Evolutionary conservation across 2,888 invertebrate species (phyloP).

Genomic region (Odontothrips loti): DNA sequence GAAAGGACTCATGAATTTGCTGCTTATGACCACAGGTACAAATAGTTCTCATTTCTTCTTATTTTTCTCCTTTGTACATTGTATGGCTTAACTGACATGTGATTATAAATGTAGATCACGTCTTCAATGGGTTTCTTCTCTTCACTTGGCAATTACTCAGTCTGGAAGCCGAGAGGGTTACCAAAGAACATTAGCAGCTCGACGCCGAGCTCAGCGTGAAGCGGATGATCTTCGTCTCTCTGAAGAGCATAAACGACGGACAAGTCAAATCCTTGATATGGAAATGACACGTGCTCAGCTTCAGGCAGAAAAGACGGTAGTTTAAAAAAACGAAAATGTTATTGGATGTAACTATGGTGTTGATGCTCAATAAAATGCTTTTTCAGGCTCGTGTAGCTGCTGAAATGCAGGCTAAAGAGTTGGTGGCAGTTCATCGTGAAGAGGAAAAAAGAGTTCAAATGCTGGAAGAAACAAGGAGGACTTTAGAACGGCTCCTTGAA

Average conservation of each 20-base stretch:
- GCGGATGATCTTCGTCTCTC: constrained; percentile 50
- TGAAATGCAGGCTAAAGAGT: constrained; percentile 65
- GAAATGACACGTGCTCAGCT: constrained; percentile 56
- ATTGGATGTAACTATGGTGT: no score
- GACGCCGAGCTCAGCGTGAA: constrained; percentile 51
- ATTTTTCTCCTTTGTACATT: background rate
- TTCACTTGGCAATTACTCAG: constrained; percentile 67
- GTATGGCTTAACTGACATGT: background rate
- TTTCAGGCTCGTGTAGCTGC: constrained; percentile 52
- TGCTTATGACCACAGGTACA: constrained; percentile 67
- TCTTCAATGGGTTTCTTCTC: constrained; percentile 67
- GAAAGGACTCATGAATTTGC: constrained; percentile 70
- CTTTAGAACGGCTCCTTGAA: constrained; percentile 64
- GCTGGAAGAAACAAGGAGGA: constrained; percentile 44
- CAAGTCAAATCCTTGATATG: constrained; percentile 58
- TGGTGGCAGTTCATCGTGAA: constrained; percentile 61
- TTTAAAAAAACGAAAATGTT: constrained; percentile 50
- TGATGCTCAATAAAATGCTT: background rate
- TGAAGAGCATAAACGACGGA: constrained; percentile 54
- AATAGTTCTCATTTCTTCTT: constrained; percentile 27
- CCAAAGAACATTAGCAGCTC: constrained; percentile 58
- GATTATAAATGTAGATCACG: constrained; percentile 55
- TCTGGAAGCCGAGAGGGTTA: constrained; percentile 66
- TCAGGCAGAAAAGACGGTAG: constrained; percentile 61
- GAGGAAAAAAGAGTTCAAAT: constrained; percentile 39